Percentiles rank a stretch among this genome's conserved stretches.
phyloP scores from a whole-genome alignment of 2,113 vertebrate genomes.

The Trogon melanurus region DNA sequence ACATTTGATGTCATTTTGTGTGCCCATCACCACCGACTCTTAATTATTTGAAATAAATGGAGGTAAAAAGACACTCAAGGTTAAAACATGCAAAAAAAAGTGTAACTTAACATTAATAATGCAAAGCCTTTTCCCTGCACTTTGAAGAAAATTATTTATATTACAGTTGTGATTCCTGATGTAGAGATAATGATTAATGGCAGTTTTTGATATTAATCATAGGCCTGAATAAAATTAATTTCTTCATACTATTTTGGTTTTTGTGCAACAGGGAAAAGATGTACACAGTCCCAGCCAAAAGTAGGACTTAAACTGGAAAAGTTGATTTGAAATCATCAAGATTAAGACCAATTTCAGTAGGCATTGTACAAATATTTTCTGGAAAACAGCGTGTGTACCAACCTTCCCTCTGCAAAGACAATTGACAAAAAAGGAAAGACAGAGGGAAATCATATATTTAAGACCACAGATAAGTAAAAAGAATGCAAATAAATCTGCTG shows the following conservation, averaged over 20 bases:
- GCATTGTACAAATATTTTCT: neutral
- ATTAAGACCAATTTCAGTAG: neutral
- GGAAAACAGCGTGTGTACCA: neutral
- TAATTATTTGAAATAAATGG: neutral
- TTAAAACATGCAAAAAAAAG: neutral
- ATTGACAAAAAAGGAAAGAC: neutral
- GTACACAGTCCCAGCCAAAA: neutral
- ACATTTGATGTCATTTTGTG: neutral
- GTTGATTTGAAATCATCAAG: neutral
- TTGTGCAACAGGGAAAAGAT: neutral
- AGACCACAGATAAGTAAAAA: neutral
- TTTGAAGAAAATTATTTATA: neutral
- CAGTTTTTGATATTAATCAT: neutral
- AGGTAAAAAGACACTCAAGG: neutral
- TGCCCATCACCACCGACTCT: neutral
- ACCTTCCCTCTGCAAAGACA: neutral
- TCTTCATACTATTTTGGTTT: neutral
- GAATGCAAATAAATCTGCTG: neutral
- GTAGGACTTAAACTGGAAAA: neutral
- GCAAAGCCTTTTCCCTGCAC: rapidly evolving
- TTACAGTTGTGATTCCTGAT: neutral
- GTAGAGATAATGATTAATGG: neutral
- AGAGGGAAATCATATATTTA: neutral
- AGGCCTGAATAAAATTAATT: neutral
- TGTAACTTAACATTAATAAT: neutral